A percentile compares a stretch with the other conserved stretches of the same genome.
phyloP scores from a whole-genome alignment of 2,113 vertebrate species.

The Donacobius atricapilla region DNA sequence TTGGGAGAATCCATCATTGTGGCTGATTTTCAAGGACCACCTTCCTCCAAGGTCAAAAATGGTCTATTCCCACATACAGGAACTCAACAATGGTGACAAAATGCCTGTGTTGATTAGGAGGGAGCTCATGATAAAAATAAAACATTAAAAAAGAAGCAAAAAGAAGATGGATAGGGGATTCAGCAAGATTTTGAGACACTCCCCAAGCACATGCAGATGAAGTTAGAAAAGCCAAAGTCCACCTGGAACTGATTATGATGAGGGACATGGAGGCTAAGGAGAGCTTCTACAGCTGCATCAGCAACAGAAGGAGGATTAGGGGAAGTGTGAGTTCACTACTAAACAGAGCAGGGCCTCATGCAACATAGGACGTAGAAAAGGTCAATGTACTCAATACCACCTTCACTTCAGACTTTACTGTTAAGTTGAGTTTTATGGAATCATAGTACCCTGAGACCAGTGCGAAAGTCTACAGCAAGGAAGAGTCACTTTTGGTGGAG shows the following conservation, averaged over 20 bases:
- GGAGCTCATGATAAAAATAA: background rate
- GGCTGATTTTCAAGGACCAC: background rate
- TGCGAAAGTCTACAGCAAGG: background rate
- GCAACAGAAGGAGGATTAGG: background rate
- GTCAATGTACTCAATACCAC: background rate
- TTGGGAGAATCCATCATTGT: conserved; percentile 84
- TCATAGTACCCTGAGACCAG: background rate
- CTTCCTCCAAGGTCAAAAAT: background rate
- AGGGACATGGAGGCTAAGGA: background rate
- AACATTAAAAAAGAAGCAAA: background rate
- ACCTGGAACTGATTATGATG: background rate
- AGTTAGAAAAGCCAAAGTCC: background rate
- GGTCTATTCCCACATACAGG: background rate
- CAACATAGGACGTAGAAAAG: background rate
- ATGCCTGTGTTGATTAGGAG: background rate
- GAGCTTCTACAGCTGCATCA: background rate
- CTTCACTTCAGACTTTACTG: background rate
- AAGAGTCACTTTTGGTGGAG: background rate
- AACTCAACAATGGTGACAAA: background rate
- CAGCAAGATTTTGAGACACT: background rate
- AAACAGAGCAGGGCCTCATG: background rate
- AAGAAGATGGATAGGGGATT: background rate
- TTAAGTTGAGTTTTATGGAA: background rate
- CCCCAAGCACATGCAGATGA: background rate
- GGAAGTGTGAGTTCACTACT: background rate